Conservation (phyloP, 2,113 vertebrate species). For the Zootoca vivipara region DNA sequence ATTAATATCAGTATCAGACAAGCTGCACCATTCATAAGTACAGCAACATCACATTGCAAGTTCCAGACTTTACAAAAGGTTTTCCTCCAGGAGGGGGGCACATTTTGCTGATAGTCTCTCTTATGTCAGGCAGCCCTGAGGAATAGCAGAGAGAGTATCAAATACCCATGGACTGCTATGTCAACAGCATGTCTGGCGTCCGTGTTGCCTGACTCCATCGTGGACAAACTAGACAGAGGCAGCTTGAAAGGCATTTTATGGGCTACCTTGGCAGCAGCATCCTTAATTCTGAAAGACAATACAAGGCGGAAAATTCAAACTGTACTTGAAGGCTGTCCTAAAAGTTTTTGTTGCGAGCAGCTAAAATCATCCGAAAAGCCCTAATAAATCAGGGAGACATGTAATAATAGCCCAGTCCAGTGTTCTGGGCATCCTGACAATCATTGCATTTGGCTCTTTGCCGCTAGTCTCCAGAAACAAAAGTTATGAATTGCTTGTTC, state of each 20-base stretch:
- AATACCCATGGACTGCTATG: neutral
- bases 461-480: slow-evolving; percentile 28
- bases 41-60: neutral
- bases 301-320: rapidly evolving
- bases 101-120: neutral
- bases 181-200: neutral
- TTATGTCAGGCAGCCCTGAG: neutral
- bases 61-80: neutral
- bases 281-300: neutral
- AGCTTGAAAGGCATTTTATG: neutral
- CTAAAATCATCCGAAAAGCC: neutral
- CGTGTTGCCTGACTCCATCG: neutral
- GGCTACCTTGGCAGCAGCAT: neutral
- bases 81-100: neutral
- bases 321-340: neutral
- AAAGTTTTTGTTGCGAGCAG: rapidly evolving
- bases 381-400: slow-evolving; percentile 6
- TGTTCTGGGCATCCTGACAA: neutral
- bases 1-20: neutral
- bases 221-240: neutral
- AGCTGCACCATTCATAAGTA: neutral
- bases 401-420: neutral
- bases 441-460: slow-evolving; percentile 17
- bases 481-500: slow-evolving; percentile 1
- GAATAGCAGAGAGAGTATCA: neutral